Percentiles rank a stretch among this genome's conserved stretches.
phyloP scores from a whole-genome alignment of 2,113 vertebrate genomes.

The Melospiza georgiana region DNA sequence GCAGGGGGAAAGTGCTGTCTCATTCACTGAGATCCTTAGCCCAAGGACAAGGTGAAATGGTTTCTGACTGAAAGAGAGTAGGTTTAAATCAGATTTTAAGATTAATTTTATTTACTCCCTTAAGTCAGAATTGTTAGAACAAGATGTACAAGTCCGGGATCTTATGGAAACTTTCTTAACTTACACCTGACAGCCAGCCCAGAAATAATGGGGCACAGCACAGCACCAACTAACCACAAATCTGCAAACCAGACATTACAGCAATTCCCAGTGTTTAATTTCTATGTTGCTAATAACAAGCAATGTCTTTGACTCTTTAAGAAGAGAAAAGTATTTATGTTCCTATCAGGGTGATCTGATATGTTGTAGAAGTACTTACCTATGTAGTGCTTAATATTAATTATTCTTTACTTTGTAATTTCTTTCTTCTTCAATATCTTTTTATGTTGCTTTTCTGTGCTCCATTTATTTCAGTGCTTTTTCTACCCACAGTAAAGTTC shows the following conservation, averaged over 20 bases:
- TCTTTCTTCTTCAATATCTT: neutral
- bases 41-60: neutral
- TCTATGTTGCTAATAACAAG: neutral
- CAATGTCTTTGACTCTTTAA: neutral
- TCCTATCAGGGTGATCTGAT: neutral
- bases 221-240: neutral
- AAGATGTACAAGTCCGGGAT: neutral
- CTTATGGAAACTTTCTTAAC: neutral
- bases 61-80: neutral
- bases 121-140: neutral
- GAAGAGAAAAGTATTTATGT: neutral
- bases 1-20: fast-evolving
- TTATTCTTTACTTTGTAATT: neutral
- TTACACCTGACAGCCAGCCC: neutral
- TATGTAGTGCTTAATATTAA: neutral
- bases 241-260: neutral
- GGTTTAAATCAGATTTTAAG: neutral
- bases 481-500: neutral
- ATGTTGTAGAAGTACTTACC: neutral
- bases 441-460: neutral
- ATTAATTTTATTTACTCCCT: neutral
- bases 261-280: neutral
- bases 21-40: neutral
- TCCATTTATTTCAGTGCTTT: neutral
- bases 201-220: neutral